Percentiles rank a stretch among this genome's conserved stretches.
These are phyloP conservation scores for Malurus cyaneus DNA, from an alignment of 2,113 vertebrate species.

Conservation along the genomic window DNA sequence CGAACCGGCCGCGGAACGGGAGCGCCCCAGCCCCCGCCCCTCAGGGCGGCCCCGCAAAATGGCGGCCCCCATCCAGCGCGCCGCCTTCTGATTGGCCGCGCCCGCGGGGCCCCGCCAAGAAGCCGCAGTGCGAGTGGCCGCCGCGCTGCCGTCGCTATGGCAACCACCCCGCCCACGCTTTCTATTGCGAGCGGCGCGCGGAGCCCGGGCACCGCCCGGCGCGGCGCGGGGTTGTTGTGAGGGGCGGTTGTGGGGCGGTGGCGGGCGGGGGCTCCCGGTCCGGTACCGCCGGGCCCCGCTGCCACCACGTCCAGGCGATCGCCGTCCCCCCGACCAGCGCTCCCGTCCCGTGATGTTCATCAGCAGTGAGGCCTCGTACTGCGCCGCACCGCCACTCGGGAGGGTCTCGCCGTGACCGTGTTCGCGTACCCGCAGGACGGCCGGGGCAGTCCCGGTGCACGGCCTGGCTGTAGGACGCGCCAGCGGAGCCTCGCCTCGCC, in stretches of 20 bases:
- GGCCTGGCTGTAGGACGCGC: background rate
- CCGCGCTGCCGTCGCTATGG: background rate
- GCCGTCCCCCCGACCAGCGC: background rate
- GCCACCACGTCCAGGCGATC: background rate
- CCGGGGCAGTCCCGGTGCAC: background rate
- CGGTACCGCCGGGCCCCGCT: background rate
- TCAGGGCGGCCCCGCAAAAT: background rate
- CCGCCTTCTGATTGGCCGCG: background rate
- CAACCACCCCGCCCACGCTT: background rate
- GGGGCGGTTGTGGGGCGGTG: background rate
- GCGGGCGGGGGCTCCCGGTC: background rate
- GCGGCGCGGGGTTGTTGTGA: background rate
- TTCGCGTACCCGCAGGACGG: background rate
- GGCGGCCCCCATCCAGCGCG: background rate
- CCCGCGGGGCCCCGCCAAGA: background rate
- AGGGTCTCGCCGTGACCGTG: background rate
- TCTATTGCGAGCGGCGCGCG: background rate
- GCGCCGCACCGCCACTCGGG: background rate
- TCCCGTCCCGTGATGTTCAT: background rate
- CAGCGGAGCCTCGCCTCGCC: background rate
- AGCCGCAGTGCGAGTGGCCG: background rate
- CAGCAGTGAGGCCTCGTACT: background rate
- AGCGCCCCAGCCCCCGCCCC: background rate
- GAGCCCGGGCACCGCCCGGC: conserved; percentile 5
- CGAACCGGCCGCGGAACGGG: accelerated